Evolutionary conservation across 2,113 vertebrate genomes (phyloP), one percentile per base, ranked within the genome.

Genomic region (Rhinoderma darwinii): DNA sequence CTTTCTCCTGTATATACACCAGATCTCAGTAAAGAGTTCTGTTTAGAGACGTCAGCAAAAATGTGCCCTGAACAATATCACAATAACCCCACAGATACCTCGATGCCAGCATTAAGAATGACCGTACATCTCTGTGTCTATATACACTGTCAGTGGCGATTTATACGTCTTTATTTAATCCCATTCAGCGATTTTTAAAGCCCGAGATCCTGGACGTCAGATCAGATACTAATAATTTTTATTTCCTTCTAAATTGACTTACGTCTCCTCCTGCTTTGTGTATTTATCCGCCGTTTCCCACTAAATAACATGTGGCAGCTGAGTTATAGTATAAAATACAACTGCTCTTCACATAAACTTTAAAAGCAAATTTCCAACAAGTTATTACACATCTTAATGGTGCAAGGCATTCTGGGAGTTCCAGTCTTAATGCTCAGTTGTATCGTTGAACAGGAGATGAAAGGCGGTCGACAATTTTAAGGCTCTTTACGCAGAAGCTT

Each of bases 41-140:
- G 70, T 84, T 84, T 84, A 72, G 72, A 84, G 72, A 75, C n/a
- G 37, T 84, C 83, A 76, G 70, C 70, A 76, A n/a, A 83, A 41
- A 47, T 12, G 61, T 35, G 72, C 54, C 70, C 83, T 84, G 83
- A 50, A 84, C 70, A 84, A 22, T 44, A 75, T 84, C 72, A 47
- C 61, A 75, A 59, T 61, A 75, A 61, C 70, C 56, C 22, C 43
- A 11, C 35, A 75, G 68, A 74, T 75, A 56, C 50, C 25, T 76
- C 61, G 17, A 18, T 44, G 83, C 51, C 70, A 61, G 51, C 20
- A 12, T 75, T 41, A 8, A 37, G 22, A 20, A 7, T 10, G 12
- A 39, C 68, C 47, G 20, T 74, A 51, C 44, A 84, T 84, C 18
- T 75, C 72, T 44, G 50, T 27, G 37, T 84, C 81, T 83, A 84